Evolutionary conservation across 2,888 invertebrate genomes (phyloP).

Genomic region (Torymus auratus): DNA sequence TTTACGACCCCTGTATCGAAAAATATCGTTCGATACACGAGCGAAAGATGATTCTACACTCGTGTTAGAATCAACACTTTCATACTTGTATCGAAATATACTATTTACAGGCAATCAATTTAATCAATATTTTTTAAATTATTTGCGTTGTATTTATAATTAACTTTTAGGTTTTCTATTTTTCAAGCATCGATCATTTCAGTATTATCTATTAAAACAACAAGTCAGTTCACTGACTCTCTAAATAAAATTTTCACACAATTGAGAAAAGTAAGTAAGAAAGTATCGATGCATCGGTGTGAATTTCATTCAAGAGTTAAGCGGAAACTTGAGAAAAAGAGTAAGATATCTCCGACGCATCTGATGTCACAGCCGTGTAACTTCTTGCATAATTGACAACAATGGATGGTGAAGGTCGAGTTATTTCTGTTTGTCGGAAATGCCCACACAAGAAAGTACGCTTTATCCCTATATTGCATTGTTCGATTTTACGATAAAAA

Average conservation of each 20-base stretch:
- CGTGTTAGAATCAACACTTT: too few species aligned
- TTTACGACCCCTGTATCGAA: too few species aligned
- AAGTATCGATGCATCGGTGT: too few species aligned
- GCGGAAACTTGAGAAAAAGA: conserved; percentile 60
- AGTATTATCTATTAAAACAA: neutral
- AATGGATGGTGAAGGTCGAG: conserved; percentile 70
- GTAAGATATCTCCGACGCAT: conserved; percentile 64
- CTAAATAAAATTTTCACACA: neutral
- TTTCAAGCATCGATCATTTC: too few species aligned
- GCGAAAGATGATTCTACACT: too few species aligned
- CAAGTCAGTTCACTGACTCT: neutral
- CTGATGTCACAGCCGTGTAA: conserved; percentile 67
- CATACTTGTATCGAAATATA: too few species aligned
- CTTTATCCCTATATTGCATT: conserved; percentile 10
- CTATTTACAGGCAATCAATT: too few species aligned
- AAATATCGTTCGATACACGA: too few species aligned
- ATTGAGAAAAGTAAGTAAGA: too few species aligned
- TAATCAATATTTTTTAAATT: too few species aligned
- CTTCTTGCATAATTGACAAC: conserved; percentile 71
- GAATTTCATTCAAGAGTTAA: neutral
- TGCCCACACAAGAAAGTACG: conserved; percentile 67
- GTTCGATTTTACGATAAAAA: conserved; percentile 4
- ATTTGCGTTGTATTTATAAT: too few species aligned
- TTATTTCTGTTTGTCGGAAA: conserved; percentile 68
- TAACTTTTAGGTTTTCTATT: too few species aligned